phyloP scores from a whole-genome alignment of 2,113 vertebrate genomes.

The Macquaria australasica region DNA sequence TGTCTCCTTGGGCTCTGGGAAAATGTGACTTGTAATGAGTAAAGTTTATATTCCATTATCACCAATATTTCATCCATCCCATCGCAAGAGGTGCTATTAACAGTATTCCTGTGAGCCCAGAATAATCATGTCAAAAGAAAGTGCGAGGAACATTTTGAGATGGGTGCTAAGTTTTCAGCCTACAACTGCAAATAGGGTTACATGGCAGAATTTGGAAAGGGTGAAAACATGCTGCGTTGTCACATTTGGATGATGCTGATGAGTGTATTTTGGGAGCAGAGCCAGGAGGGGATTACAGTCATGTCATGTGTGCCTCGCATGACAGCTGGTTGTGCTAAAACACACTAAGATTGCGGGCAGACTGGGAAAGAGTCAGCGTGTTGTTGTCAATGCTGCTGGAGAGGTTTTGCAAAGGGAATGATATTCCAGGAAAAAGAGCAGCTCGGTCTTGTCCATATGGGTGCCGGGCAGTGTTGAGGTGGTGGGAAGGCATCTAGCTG shows the following conservation, averaged over 20 bases:
- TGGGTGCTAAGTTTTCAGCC: slow-evolving; percentile 12
- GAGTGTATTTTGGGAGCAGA: slow-evolving; percentile 46
- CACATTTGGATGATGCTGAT: slow-evolving; percentile 42
- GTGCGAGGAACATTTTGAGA: not conserved
- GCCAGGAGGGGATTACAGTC: slow-evolving; percentile 42
- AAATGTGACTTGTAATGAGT: not conserved
- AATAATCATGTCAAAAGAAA: slow-evolving; percentile 33
- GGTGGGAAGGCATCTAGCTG: slow-evolving; percentile 6
- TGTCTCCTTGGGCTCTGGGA: not conserved
- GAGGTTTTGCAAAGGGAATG: slow-evolving; percentile 18
- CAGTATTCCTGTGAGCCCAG: slow-evolving; percentile 12
- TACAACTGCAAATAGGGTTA: slow-evolving; percentile 18
- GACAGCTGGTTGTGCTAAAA: slow-evolving; percentile 41
- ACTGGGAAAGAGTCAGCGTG: slow-evolving; percentile 3
- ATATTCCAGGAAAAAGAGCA: slow-evolving; percentile 28
- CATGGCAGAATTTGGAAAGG: not conserved
- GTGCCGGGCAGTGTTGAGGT: not conserved
- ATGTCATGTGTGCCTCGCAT: slow-evolving; percentile 28
- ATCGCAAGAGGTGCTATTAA: not conserved
- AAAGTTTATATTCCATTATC: not conserved
- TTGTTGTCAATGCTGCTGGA: slow-evolving; percentile 28
- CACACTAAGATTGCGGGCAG: slow-evolving; percentile 18
- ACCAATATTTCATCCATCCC: not conserved
- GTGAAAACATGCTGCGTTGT: slow-evolving; percentile 45
- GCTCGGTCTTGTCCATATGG: slow-evolving; percentile 2